Base-by-base conservation (phyloP, 1,140 invertebrate genomes). In the Psilanteris sp. region DNA sequence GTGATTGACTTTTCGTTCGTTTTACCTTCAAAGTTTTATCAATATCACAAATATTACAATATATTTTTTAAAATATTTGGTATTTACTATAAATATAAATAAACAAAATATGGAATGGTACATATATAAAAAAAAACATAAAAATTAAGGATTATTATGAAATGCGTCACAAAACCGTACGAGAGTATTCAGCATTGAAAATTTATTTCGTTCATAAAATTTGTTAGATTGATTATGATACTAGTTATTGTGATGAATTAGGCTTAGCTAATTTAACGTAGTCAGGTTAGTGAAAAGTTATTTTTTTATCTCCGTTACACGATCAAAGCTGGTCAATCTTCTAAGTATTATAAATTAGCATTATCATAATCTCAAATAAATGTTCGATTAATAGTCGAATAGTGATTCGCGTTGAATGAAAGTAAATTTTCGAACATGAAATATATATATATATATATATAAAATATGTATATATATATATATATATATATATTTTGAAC, bases 61-160 rank as follows among this genome's bases (percentile, higher is more conserved):
- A 72, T 72, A 72, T 72, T 72, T 72, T 72, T 72, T 48, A 72
- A 31, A 9, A 72, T 57, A 64, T 72, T 72, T 72, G 32, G 68
- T 72, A 50, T 72, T 64, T 71, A 71, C 39, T 62, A 61, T 54
- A n/a, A n/a, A n/a, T n/a, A 32, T 26, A 31, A 46, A 39, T 52
- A 62, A 70, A 50, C 61, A 62, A 31, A 55, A 55, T 71, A 62
- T 55, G 37, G 11, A 9, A 11, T 26, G 29, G 37, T 48, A 64
- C 41, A 66, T 64, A 57, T 66, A 57, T 72, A 73, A 57, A 66
- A 73, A 43, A 29, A 22, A 55, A 72, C 11, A 57, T n/a, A n/a
- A n/a, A n/a, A n/a, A 34, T 14, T 64, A 64, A 73, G 43, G 41
- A 46, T 59, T 46, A 20, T 27, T 46, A 34, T 48, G 13, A 15